phyloP scores from a whole-genome alignment of 2,797 vertebrate species.

The Gallinago nigripennis region DNA sequence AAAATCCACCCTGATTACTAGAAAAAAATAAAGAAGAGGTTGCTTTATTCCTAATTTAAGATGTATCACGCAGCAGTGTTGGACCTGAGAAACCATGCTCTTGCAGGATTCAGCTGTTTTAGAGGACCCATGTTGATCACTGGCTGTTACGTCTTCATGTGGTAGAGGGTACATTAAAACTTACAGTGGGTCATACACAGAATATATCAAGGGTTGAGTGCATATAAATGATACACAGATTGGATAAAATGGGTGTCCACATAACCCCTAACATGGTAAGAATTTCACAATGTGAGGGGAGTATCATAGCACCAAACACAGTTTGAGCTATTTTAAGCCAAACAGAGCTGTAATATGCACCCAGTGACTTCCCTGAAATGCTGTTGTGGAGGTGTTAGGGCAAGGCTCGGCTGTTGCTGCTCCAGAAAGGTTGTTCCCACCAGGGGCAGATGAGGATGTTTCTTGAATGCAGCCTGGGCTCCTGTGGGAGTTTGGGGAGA shows the following conservation, averaged over 20 bases:
- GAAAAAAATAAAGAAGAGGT: not conserved
- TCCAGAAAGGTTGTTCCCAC: not conserved
- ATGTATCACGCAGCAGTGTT: not conserved
- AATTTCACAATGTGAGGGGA: not conserved
- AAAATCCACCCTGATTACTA: not conserved
- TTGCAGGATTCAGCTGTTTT: not conserved
- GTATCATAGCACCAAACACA: not conserved
- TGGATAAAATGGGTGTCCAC: not conserved
- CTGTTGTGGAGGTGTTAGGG: not conserved
- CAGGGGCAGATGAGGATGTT: not conserved
- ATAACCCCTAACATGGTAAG: not conserved
- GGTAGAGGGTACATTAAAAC: not conserved
- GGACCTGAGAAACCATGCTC: not conserved
- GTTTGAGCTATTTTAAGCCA: not conserved
- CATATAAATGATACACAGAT: fast-evolving
- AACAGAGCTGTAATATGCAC: not conserved
- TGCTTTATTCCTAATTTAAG: not conserved
- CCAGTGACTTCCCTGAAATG: not conserved
- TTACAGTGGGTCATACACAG: fast-evolving
- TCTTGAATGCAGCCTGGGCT: not conserved
- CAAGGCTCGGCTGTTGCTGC: not conserved
- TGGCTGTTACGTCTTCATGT: not conserved
- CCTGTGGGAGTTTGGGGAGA: not conserved
- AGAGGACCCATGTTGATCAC: not conserved
- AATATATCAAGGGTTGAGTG: not conserved